These are phyloP conservation scores for Grapholita molesta DNA, from an alignment of 1,140 invertebrate species.

Conservation along the genomic window DNA sequence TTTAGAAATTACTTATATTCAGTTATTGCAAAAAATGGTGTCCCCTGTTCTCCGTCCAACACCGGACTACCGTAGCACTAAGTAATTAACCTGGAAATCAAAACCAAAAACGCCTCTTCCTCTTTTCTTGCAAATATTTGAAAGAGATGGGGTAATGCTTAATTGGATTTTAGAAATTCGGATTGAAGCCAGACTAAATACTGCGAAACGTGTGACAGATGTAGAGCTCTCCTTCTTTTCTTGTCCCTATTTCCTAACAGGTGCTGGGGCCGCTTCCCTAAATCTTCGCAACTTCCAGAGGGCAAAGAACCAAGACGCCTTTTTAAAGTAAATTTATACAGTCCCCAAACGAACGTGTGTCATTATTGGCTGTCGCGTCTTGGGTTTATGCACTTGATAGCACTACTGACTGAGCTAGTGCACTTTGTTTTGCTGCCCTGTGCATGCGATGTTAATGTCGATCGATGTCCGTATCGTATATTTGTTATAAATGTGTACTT, in stretches of 20 bases:
- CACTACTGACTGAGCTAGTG: constrained; percentile 15
- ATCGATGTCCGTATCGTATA: constrained; percentile 16
- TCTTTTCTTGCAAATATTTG: background rate
- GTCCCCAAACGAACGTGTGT: background rate
- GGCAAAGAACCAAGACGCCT: constrained; percentile 6
- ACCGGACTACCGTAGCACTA: background rate
- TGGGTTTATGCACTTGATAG: constrained; percentile 8
- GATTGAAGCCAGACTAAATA: background rate
- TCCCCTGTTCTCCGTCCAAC: background rate
- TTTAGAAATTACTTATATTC: no score
- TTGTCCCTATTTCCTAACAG: background rate
- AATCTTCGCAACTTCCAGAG: constrained; percentile 11
- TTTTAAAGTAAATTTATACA: background rate
- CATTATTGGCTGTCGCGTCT: background rate
- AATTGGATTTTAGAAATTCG: background rate
- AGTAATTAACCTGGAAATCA: background rate
- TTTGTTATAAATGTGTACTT: constrained; percentile 5
- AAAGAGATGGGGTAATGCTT: background rate
- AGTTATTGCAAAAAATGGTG: background rate
- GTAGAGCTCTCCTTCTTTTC: background rate
- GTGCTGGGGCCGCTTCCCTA: constrained; percentile 2
- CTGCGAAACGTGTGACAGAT: background rate
- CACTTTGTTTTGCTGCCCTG: constrained; percentile 15
- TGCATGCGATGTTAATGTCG: constrained; percentile 14
- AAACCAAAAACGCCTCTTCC: background rate